Evolutionary conservation across 2,797 vertebrate genomes (phyloP), one percentile per base, ranked within the genome.

Genomic region (Pogoniulus pusillus): DNA sequence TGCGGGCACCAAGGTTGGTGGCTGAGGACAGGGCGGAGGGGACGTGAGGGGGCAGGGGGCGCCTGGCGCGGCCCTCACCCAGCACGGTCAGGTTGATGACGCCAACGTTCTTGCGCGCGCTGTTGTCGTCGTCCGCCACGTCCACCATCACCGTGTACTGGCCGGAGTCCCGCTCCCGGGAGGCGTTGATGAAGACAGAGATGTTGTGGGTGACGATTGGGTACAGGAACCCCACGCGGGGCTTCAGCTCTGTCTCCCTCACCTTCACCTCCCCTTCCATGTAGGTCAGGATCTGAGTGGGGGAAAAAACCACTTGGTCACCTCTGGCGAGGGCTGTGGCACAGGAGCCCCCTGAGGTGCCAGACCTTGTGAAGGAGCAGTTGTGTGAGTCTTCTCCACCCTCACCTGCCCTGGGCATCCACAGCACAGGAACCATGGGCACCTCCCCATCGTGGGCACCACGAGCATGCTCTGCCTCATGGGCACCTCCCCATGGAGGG

Each of bases 141-240:
- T 96, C 97, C 35, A 99, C 98, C 0, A 97, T 97, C 95, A 98
- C 99, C 72, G 96, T 89, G 96, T 99, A 99, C 80, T 93, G 97
- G 7, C 98, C 99, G 0, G 98, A 98, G 96, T 99, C 99, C 0
- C 94, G 94, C 94, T 99, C 98, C 89, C 93, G 98, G 2, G 98
- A 98, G 95, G 97, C 93, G 71, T 98, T 98, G 97, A 99, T 98
- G 92, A 97, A 93, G 92, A 99, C 96, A 1, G 99, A 99, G 94
- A 99, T 95, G 76, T 99, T 99, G 91, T 91, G 96, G 3, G 96
- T 98, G 29, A 96, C 96, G 97, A 98, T 96, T 22, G 96, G 12
- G 85, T 98, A 85, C 12, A 98, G 96, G 94, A 99, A 98, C 51
- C 97, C 97, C 64, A 98, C 94, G 3, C 98, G 98, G 64, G 92